These are phyloP conservation scores for Anastatus disparis DNA, from an alignment of 1,140 invertebrate species.

Conservation along the genomic window DNA sequence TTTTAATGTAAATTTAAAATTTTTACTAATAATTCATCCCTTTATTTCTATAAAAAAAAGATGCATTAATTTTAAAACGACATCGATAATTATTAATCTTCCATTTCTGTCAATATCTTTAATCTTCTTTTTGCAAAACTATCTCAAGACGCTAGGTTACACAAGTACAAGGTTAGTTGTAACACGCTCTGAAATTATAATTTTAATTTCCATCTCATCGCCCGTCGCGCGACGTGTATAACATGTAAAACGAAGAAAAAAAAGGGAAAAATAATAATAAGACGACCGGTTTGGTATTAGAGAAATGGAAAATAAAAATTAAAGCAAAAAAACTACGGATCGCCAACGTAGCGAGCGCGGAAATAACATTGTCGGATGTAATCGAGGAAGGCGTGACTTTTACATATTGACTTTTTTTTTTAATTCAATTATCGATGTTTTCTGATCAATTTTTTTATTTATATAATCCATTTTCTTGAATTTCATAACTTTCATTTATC, in stretches of 20 bases:
- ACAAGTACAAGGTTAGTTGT: background rate
- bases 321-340: no score
- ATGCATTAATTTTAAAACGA: background rate
- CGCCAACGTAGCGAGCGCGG: background rate
- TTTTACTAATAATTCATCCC: no score
- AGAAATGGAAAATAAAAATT: no score
- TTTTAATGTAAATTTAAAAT: no score
- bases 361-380: background rate
- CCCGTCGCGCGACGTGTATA: slow-evolving; percentile 18
- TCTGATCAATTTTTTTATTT: no score
- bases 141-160: background rate
- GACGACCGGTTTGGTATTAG: no score
- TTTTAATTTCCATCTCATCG: slow-evolving; percentile 35
- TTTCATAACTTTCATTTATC: no score
- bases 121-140: background rate
- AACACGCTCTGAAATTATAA: slow-evolving; percentile 28
- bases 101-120: background rate
- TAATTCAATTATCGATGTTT: background rate
- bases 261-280: no score
- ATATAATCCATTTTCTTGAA: no score
- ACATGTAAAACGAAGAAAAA: background rate
- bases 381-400: background rate
- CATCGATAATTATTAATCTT: slow-evolving; percentile 31
- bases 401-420: no score
- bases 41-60: no score